Percentiles rank a stretch among this genome's conserved stretches.
Conservation (phyloP, 1,140 invertebrate genomes). For the Venturia canescens region DNA sequence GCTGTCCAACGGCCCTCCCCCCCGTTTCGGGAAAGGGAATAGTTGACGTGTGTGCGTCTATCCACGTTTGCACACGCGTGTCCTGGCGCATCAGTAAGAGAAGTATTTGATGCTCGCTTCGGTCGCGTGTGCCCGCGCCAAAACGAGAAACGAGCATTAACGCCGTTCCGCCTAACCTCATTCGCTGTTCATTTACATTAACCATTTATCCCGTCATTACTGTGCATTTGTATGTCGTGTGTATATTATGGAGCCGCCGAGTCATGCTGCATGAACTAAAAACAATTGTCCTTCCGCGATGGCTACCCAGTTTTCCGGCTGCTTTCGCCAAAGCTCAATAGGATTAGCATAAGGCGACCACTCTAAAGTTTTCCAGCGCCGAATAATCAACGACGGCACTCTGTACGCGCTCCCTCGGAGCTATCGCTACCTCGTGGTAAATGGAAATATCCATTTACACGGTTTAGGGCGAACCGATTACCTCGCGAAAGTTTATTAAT, state of each 20-base stretch:
- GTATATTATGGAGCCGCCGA: background rate
- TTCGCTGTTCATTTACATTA: conserved; percentile 27
- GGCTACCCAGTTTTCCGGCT: background rate
- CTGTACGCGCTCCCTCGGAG: background rate
- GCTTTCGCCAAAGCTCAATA: background rate
- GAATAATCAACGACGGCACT: background rate
- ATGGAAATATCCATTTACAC: too few relatives aligned
- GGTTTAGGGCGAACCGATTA: too few relatives aligned
- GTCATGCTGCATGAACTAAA: background rate
- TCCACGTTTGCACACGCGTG: background rate
- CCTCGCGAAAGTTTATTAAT: too few relatives aligned
- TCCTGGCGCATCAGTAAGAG: too few relatives aligned
- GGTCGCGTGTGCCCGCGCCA: conserved; percentile 15
- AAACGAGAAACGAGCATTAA: conserved; percentile 23
- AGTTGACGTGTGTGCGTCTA: conserved; percentile 26
- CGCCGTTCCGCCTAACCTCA: conserved; percentile 22
- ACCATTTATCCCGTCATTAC: conserved; percentile 27
- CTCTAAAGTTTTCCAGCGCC: background rate
- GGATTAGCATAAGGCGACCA: background rate
- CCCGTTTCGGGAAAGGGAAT: background rate
- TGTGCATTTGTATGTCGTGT: background rate
- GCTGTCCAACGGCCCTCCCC: conserved; percentile 39
- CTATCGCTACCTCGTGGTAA: too few relatives aligned
- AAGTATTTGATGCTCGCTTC: conserved; percentile 13
- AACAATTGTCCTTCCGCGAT: background rate